Conservation (phyloP, 2,888 invertebrate species). For the Lochmaea crataegi region DNA sequence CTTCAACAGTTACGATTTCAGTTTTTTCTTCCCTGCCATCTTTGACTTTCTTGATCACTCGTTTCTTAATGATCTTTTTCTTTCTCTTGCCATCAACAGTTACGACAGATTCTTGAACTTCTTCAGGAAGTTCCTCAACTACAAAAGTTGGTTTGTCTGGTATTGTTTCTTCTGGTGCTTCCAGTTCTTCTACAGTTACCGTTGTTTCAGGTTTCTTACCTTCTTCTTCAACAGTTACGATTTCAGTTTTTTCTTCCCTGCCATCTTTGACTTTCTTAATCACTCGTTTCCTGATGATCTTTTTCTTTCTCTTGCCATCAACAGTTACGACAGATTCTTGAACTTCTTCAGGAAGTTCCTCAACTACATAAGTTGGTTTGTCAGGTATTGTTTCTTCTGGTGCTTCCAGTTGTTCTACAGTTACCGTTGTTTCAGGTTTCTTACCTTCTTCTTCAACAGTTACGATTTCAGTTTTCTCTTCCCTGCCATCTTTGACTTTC, state of each 20-base stretch:
- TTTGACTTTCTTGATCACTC: slow-evolving; percentile 63
- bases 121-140: slow-evolving; percentile 53
- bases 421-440: slow-evolving; percentile 54
- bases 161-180: slow-evolving; percentile 50
- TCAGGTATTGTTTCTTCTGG: slow-evolving; percentile 47
- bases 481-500: slow-evolving; percentile 56
- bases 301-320: slow-evolving; percentile 50
- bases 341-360: slow-evolving; percentile 51
- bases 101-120: slow-evolving; percentile 49
- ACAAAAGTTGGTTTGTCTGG: slow-evolving; percentile 58
- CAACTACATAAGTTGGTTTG: slow-evolving; percentile 47
- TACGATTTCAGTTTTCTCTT: slow-evolving; percentile 62
- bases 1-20: slow-evolving; percentile 61
- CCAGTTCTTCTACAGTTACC: slow-evolving; percentile 54
- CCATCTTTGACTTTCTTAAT: slow-evolving; percentile 59
- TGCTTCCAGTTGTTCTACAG: slow-evolving; percentile 52
- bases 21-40: slow-evolving; percentile 58
- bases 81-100: slow-evolving; percentile 51
- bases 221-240: slow-evolving; percentile 57
- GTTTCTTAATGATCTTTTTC: slow-evolving; percentile 53
- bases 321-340: slow-evolving; percentile 47
- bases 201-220: slow-evolving; percentile 61
- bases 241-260: slow-evolving; percentile 58
- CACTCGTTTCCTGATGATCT: slow-evolving; percentile 57
- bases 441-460: slow-evolving; percentile 55